Conservation (phyloP, 2,888 invertebrate genomes). For the Thumatha senex region DNA sequence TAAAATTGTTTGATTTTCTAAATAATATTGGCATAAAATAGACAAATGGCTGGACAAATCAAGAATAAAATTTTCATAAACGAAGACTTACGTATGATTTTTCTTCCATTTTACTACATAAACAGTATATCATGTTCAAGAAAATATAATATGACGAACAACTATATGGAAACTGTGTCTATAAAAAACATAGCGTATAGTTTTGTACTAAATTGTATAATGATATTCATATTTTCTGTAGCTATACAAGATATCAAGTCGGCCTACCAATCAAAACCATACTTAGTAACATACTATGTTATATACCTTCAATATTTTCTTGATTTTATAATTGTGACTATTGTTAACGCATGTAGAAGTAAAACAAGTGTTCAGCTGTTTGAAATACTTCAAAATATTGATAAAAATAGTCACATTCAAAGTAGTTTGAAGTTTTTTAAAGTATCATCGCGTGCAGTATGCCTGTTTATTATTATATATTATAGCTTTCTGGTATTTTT, state of each 20-base stretch:
- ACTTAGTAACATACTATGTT: background rate
- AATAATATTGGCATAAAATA: no score
- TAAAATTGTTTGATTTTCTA: no score
- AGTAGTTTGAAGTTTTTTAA: background rate
- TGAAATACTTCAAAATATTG: background rate
- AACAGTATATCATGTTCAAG: background rate
- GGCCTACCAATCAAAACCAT: background rate
- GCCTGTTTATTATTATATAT: background rate
- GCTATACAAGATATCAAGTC: background rate
- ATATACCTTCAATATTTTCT: background rate
- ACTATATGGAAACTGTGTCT: background rate
- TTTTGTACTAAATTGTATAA: background rate
- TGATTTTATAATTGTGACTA: background rate
- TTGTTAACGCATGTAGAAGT: background rate
- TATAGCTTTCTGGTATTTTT: background rate
- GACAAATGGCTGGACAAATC: background rate
- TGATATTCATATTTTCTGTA: background rate
- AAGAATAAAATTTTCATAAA: background rate
- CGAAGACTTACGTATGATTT: background rate
- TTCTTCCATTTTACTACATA: conserved; percentile 1
- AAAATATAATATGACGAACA: background rate
- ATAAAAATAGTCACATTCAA: background rate
- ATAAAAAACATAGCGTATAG: background rate
- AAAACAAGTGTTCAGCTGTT: background rate
- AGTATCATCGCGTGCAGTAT: background rate